A percentile compares a stretch with the other conserved stretches of the same genome.
phyloP scores from a whole-genome alignment of 2,797 vertebrate genomes.

The Chiloscyllium punctatum region DNA sequence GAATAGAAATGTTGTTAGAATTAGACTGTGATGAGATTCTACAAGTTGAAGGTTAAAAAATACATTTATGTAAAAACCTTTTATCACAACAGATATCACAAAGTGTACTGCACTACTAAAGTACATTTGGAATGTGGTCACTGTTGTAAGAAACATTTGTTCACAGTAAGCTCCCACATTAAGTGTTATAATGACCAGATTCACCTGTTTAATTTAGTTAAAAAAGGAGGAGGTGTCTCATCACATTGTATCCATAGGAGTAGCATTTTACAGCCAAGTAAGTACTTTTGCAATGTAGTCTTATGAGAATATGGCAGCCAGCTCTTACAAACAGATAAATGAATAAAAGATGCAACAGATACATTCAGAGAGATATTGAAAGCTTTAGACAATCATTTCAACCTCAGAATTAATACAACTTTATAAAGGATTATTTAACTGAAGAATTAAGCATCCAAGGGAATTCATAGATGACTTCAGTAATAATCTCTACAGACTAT shows the following conservation, averaged over 20 bases:
- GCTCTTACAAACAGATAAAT: not conserved
- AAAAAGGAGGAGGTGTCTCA: not conserved
- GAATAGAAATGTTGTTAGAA: not conserved
- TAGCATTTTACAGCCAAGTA: not conserved
- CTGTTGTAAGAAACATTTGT: not conserved
- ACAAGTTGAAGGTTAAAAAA: not conserved
- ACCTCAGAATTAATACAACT: too few relatives aligned
- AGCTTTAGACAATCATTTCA: too few relatives aligned
- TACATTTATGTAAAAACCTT: not conserved
- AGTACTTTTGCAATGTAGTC: not conserved
- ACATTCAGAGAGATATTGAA: too few relatives aligned
- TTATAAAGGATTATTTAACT: too few relatives aligned
- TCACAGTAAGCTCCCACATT: not conserved
- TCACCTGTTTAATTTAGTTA: not conserved
- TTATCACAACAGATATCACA: not conserved
- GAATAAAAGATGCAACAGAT: not conserved
- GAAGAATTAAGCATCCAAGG: too few relatives aligned
- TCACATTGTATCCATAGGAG: not conserved
- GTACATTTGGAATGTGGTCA: not conserved
- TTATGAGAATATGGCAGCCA: not conserved
- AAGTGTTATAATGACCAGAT: not conserved
- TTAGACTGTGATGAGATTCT: not conserved
- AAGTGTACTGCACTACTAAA: not conserved
- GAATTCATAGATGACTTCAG: too few relatives aligned
- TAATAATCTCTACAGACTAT: too few relatives aligned